Base-by-base conservation (phyloP, 2,113 vertebrate species). In the Myotis brandtii region DNA sequence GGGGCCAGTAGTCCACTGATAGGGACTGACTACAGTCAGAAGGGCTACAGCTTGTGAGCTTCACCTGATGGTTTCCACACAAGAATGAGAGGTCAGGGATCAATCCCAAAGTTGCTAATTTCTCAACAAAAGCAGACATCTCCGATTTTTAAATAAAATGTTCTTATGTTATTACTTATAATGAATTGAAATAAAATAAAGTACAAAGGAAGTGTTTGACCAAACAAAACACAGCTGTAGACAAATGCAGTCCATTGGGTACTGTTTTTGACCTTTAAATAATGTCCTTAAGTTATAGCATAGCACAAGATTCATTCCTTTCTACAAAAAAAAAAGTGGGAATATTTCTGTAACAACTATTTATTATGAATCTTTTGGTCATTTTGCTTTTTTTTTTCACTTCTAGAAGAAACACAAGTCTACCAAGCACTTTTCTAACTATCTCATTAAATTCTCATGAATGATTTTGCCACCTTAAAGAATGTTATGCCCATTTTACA, bases 141-240 rank as follows among this genome's bases (percentile, higher is more conserved):
- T 25, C 46, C 23, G 7, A 48, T 18, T 66, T 93, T 70, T 32
- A 54, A 23, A 40, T 62, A 2, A 67, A 52, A 50, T 34, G 20
- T 62, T 23, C 9, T 17, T 7, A 56, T 50, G 80, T 23, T 83
- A 73, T 37, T 77, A 10, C 4, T 48, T 62, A 1, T 46, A 93
- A 86, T 43, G 7, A 81, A 85, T 62, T 95, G 5, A 80, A 93
- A 91, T 27, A 3, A 95, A 93, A 91, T 1, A 85, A 76, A 46
- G 43, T 1, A 54, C 32, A 52, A 88, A 48, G 25, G 11, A 50
- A 70, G 5, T 48, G 10, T 80, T 56, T 43, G 23, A 9, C 50
- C 13, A 34, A 91, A 86, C 6, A 54, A 91, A 91, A 76, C 12
- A 23, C 13, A 48, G 40, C 27, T 72, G 0, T 3, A 81, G 11